Evolutionary conservation across 1,140 invertebrate genomes (phyloP).

Genomic region (Drosophila navojoa): DNA sequence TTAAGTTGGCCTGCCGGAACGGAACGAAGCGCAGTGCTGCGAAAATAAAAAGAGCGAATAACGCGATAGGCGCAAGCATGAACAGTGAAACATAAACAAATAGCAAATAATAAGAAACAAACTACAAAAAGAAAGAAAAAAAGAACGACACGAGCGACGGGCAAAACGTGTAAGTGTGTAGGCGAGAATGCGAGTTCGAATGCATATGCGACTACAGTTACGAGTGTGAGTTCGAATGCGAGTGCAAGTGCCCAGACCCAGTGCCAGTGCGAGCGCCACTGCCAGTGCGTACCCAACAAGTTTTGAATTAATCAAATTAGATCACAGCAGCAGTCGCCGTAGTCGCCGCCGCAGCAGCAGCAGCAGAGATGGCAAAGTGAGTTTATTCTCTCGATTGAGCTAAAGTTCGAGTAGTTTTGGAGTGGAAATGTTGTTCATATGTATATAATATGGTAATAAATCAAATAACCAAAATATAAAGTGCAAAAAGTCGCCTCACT

Average conservation of each 20-base stretch:
- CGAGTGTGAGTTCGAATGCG: slow-evolving; percentile 21
- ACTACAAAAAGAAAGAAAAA: slow-evolving; percentile 7
- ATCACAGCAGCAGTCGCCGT: slow-evolving; percentile 48
- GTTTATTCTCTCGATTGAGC: slow-evolving; percentile 36
- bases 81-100: slow-evolving; percentile 69
- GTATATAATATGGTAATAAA: slow-evolving; percentile 76
- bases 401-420: slow-evolving; percentile 30
- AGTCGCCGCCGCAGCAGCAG: slow-evolving; percentile 8
- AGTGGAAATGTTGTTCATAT: slow-evolving; percentile 54
- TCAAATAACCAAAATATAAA: slow-evolving; percentile 63
- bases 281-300: slow-evolving; percentile 66
- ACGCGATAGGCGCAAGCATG: slow-evolving; percentile 37
- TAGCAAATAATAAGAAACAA: slow-evolving; percentile 59
- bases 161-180: slow-evolving; percentile 28
- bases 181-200: slow-evolving; percentile 42
- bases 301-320: slow-evolving; percentile 82
- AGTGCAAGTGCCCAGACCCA: slow-evolving; percentile 26
- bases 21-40: slow-evolving; percentile 27
- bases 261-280: not conserved
- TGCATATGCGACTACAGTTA: slow-evolving; percentile 3
- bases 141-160: slow-evolving; percentile 40
- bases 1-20: slow-evolving; percentile 67
- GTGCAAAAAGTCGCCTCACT: slow-evolving; percentile 55
- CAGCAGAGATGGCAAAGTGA: slow-evolving; percentile 41
- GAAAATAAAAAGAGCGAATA: slow-evolving; percentile 43